These are phyloP conservation scores for Haliclona indistincta DNA, from an alignment of 37 sponge, comb jelly and placozoan species.

Conservation along the genomic window DNA sequence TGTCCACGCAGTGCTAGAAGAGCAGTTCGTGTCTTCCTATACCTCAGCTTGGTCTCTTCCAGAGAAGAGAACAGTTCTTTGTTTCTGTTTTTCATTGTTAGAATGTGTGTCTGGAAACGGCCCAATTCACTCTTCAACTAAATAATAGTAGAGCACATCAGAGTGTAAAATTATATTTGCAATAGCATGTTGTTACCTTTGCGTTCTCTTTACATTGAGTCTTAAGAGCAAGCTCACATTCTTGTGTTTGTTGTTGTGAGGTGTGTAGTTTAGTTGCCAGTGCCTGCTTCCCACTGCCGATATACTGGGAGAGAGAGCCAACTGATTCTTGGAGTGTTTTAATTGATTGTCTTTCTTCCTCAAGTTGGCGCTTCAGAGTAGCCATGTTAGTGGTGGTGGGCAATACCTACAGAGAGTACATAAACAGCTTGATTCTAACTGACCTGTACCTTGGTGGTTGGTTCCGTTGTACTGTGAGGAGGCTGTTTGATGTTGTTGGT, in stretches of 20 bases:
- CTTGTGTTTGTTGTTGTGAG: not conserved
- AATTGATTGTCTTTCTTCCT: not conserved
- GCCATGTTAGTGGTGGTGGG: not conserved
- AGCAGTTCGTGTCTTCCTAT: slow-evolving; percentile 1
- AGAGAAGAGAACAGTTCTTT: not conserved
- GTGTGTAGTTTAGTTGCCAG: not conserved
- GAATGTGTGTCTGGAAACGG: too few relatives aligned
- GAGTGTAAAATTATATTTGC: not conserved
- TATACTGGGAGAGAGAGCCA: not conserved
- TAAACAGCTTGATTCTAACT: too few relatives aligned
- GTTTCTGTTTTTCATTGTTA: too few relatives aligned
- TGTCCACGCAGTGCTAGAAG: not conserved
- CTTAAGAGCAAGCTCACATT: not conserved
- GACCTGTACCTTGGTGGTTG: too few relatives aligned
- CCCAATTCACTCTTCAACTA: too few relatives aligned
- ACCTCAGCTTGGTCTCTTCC: not conserved
- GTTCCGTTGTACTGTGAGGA: too few relatives aligned
- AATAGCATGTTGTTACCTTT: slow-evolving; percentile 5
- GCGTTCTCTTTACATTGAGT: slow-evolving; percentile 18
- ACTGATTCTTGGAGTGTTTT: not conserved
- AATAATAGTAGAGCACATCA: too few relatives aligned
- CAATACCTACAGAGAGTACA: not conserved
- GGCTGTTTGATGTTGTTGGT: too few relatives aligned
- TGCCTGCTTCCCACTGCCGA: not conserved
- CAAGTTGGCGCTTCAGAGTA: not conserved